Evolutionary conservation across 1,140 invertebrate genomes (phyloP).

Genomic region (Heliothis subflexa): DNA sequence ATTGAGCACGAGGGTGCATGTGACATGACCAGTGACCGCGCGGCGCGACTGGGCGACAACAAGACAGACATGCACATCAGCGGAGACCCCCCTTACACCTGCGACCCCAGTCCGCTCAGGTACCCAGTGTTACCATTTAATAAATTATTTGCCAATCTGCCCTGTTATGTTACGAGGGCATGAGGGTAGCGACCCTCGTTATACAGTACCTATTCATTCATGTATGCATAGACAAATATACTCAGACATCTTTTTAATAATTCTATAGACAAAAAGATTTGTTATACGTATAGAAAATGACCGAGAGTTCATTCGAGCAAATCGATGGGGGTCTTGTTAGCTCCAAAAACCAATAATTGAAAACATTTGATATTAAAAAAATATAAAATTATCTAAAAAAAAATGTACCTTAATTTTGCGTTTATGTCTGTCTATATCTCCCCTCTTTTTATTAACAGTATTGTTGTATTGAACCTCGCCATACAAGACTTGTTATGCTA

Average conservation of each 20-base stretch:
- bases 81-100: constrained; percentile 72
- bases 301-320: no score
- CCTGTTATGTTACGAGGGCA: no score
- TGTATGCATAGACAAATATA: neutral
- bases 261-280: no score
- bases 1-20: constrained; percentile 69
- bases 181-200: no score
- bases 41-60: constrained; percentile 58
- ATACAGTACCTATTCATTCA: neutral
- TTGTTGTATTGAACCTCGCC: neutral
- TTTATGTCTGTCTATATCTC: neutral
- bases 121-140: constrained; percentile 45
- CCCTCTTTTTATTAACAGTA: neutral
- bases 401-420: no score
- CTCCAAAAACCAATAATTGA: no score
- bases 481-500: constrained; percentile 5
- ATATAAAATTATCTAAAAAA: no score
- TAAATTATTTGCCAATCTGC: neutral
- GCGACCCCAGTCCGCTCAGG: constrained; percentile 79
- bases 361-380: no score
- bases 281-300: no score
- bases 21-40: constrained; percentile 79
- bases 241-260: neutral
- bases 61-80: constrained; percentile 77
- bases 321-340: no score